These are phyloP conservation scores for Aleiodes alternator DNA, from an alignment of 2,888 invertebrate species.

Conservation along the genomic window DNA sequence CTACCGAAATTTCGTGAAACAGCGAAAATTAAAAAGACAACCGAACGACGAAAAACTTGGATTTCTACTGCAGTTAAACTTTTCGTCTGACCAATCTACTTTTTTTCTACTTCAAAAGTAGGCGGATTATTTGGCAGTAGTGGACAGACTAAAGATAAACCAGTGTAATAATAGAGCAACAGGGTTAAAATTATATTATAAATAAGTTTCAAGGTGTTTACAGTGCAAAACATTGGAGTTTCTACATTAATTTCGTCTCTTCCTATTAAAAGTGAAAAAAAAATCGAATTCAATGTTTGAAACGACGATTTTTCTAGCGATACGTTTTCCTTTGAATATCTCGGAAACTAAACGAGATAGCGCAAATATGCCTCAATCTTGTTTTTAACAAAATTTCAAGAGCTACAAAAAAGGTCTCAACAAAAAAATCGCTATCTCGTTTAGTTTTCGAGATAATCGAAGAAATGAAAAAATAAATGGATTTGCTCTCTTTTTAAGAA, in stretches of 20 bases:
- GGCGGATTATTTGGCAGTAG: conserved; percentile 56
- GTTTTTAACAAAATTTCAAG: neutral
- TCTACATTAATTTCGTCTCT: too few species aligned
- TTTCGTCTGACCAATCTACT: neutral
- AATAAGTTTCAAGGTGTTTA: conserved; percentile 63
- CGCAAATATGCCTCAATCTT: too few species aligned
- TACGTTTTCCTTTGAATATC: neutral
- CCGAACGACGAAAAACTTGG: neutral
- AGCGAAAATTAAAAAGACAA: neutral
- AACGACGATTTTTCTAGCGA: too few species aligned
- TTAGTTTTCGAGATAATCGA: too few species aligned
- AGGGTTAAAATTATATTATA: conserved; percentile 58
- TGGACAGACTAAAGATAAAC: conserved; percentile 56
- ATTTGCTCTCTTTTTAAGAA: too few species aligned
- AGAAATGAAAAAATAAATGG: too few species aligned
- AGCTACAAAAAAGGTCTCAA: too few species aligned
- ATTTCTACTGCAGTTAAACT: neutral
- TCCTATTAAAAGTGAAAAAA: too few species aligned
- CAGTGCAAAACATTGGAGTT: conserved; percentile 12
- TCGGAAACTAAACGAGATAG: too few species aligned
- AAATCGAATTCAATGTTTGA: too few species aligned
- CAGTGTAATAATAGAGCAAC: conserved; percentile 56
- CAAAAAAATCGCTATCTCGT: too few species aligned
- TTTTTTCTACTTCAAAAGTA: conserved; percentile 1
- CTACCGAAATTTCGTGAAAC: too few species aligned